Base-by-base conservation (phyloP, 1,140 invertebrate genomes). In the Augochlora pura region DNA sequence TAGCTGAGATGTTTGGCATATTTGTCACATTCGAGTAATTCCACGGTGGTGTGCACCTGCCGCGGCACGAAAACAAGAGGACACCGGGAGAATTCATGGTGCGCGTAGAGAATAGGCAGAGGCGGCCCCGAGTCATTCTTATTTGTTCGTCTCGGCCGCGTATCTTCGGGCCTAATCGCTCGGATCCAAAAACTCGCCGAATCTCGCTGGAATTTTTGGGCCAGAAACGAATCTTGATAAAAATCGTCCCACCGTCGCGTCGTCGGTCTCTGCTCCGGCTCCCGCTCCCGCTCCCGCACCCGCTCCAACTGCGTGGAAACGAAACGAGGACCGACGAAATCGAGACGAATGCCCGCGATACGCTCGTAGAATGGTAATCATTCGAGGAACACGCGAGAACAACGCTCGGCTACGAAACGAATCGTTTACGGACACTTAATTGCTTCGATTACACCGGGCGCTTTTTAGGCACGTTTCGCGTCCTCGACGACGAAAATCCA, bases 11-110 rank as follows among this genome's bases (percentile, higher is more conserved):
- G 87, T 89, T 91, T 88, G 78, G 81, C 90, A 85, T 90, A 92
- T 92, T 92, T 92, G 91, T 92, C 91, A 91, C 91, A 92, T 91
- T 89, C 88, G 88, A 91, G 90, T 91, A 91, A 92, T 92, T 91
- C 90, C 83, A 88, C 62, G 79, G 75, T 85, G 74, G 80, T 85
- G 77, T 85, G 90, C 91, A 91, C 91, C 91, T 92, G 91, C 88
- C 76, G 68, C 77, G 75, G 77, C 77, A 81, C 62, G 66, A 80
- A 79, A 85, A 74, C 64, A 73, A 74, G 57, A 81, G 69, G 65
- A 88, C 81, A 88, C 81, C 80, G 49, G 63, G 65, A 81, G 78
- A 77, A 84, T 85, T 88, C 77, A 78, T 74, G 77, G 82, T 81
- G 71, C 74, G 71, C 81, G 66, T 73, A 68, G 74, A 80, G 81